Evolutionary conservation across 2,113 vertebrate species (phyloP).

Genomic region (Psittacula cyanocephala): DNA sequence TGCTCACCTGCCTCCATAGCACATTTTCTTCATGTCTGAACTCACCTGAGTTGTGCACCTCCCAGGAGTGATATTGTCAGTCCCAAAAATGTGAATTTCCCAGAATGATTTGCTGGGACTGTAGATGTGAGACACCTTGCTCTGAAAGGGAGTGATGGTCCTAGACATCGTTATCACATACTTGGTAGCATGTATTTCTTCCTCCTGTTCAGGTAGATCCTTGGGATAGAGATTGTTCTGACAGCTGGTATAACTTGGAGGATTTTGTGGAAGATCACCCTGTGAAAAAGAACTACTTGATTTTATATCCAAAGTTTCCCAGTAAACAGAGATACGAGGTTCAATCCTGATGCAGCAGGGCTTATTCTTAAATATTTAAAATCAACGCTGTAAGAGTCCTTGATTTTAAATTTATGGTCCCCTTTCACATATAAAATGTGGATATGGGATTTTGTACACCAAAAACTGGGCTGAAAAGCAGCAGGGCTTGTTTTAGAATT

Average conservation of each 20-base stretch:
- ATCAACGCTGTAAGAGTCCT: not conserved
- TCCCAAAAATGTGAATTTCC: not conserved
- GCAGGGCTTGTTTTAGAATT: not conserved
- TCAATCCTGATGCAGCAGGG: not conserved
- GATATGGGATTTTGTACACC: not conserved
- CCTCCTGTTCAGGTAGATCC: not conserved
- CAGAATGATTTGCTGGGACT: not conserved
- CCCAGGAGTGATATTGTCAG: not conserved
- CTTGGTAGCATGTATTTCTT: not conserved
- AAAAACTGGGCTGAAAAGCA: not conserved
- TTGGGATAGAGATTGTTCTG: not conserved
- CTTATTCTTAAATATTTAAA: conserved; percentile 36
- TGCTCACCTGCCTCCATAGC: not conserved
- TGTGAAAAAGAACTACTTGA: not conserved
- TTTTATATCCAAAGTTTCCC: not conserved
- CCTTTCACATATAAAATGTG: not conserved
- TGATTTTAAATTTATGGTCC: not conserved
- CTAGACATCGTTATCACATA: not conserved
- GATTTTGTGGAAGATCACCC: not conserved
- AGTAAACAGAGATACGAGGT: not conserved
- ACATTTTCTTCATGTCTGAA: not conserved
- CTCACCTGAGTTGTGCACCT: not conserved
- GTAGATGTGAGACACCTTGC: not conserved
- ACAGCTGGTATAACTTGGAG: not conserved
- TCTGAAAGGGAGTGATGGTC: not conserved